phyloP scores from a whole-genome alignment of 2,797 vertebrate genomes.

The Labeo calbasu region DNA sequence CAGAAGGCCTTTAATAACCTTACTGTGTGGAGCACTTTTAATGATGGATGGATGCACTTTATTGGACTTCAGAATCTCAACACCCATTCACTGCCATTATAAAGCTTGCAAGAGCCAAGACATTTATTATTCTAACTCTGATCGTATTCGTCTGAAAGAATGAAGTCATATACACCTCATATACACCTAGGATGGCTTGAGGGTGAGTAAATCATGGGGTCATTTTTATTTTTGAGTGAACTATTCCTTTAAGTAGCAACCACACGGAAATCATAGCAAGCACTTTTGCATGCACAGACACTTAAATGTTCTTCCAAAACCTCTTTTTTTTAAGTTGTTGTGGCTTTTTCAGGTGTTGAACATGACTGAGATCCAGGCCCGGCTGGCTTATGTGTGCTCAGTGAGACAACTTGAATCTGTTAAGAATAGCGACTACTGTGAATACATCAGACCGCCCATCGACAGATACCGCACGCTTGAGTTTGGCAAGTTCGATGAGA shows the following conservation, averaged over 20 bases:
- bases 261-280: neutral
- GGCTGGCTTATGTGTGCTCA: slow-evolving; percentile 94
- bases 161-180: too few relatives aligned
- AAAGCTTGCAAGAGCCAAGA: too few relatives aligned
- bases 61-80: too few relatives aligned
- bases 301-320: neutral
- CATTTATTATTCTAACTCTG: too few relatives aligned
- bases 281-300: neutral
- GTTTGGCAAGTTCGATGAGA: slow-evolving; percentile 94
- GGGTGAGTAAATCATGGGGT: too few relatives aligned
- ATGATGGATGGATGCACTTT: too few relatives aligned
- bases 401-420: slow-evolving; percentile 93
- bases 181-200: too few relatives aligned
- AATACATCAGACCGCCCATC: slow-evolving; percentile 93
- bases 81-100: too few relatives aligned
- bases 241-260: neutral
- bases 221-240: too few relatives aligned
- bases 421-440: slow-evolving; percentile 92
- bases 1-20: too few relatives aligned
- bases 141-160: too few relatives aligned
- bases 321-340: neutral
- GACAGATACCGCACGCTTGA: slow-evolving; percentile 92
- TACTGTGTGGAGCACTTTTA: too few relatives aligned
- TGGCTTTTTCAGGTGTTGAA: slow-evolving; percentile 84
- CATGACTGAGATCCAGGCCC: slow-evolving; percentile 96